Evolutionary conservation across 2,113 vertebrate species (phyloP).

Genomic region (Xiphophorus hellerii): DNA sequence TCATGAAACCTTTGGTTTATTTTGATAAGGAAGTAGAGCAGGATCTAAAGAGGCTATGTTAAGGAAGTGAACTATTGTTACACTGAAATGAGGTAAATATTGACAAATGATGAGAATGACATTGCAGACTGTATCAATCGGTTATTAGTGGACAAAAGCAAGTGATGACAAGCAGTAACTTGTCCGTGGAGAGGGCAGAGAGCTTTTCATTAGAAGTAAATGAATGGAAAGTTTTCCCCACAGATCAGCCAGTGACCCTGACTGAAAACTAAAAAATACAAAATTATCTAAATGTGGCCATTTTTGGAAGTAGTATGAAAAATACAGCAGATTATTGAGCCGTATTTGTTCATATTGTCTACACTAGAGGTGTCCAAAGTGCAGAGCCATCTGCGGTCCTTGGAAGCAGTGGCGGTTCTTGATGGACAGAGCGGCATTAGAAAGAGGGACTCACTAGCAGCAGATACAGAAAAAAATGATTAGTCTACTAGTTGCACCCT

Average conservation of each 20-base stretch:
- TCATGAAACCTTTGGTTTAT: slow-evolving; percentile 44
- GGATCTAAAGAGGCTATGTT: slow-evolving; percentile 18
- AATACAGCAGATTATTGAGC: slow-evolving; percentile 74
- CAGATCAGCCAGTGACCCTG: slow-evolving; percentile 48
- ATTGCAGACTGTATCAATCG: slow-evolving; percentile 81
- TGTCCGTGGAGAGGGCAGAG: slow-evolving; percentile 27
- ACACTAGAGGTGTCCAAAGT: slow-evolving; percentile 17
- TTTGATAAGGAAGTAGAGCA: slow-evolving; percentile 24
- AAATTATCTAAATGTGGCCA: slow-evolving; percentile 39
- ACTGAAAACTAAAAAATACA: slow-evolving; percentile 53
- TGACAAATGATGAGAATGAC: slow-evolving; percentile 70
- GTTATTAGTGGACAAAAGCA: slow-evolving; percentile 56
- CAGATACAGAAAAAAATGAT: too few relatives aligned
- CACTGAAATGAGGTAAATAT: slow-evolving; percentile 38
- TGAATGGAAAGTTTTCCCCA: slow-evolving; percentile 25
- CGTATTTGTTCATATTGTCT: slow-evolving; percentile 76
- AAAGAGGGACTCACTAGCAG: neutral
- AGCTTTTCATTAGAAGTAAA: slow-evolving; percentile 18
- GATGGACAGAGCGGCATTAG: neutral
- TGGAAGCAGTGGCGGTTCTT: neutral
- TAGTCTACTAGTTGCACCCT: too few relatives aligned
- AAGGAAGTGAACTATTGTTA: slow-evolving; percentile 20
- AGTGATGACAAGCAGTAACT: slow-evolving; percentile 52
- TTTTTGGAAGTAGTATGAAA: slow-evolving; percentile 61
- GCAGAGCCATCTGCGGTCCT: neutral